Base-by-base conservation (phyloP, 2,888 invertebrate species). In the Iphiclides podalirius region DNA sequence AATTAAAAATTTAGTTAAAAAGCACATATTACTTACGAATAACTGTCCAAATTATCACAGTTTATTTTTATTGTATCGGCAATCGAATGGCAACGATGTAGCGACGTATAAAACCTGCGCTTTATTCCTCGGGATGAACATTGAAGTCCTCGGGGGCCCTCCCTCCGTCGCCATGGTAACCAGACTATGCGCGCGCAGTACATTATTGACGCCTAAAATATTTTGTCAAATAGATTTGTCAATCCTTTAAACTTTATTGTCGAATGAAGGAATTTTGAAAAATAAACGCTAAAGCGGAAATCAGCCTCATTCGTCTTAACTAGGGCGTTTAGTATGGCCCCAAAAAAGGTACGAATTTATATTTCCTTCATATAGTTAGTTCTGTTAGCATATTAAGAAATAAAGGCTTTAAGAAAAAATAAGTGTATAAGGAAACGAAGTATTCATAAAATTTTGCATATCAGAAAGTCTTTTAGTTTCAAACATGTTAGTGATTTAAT, bases 121-220 rank as follows among this genome's bases (percentile, higher is more conserved):
- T 39, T 41, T 52, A 44, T 54, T 59, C 43, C 42, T 37, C 52
- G 39, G 47, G 52, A 46, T 46, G 52, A 47, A 53, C 34, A 44
- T 42, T 49, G 61, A 54, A 50, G 55, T 48, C 36, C 53, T 48
- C 55, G 58, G 57, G 60, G 53, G 58, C 57, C 56, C 60, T 59
- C 58, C 62, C 60, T 56, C 51, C 62, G 84, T 85, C 65, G 34
- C 66, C 70, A 81, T 79, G 77, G 54, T 59, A 66, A 85, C 79
- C 4, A 4, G 9, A 9, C 20, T 11, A 47, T 86, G 87, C 87
- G 87, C 87, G 85, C 87, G 87, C 87, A 86, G 33, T 40, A 45
- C 41, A 35, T 54, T 53, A 8, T 36, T 8, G 23, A 26, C 3
- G 34, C 51, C 23, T 42, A 50, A 37, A 45, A 49, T 47, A 55